Percentiles rank a stretch among this genome's conserved stretches.
These are phyloP conservation scores for Dynastes hyllus DNA, from an alignment of 2,888 invertebrate species.

Conservation along the genomic window DNA sequence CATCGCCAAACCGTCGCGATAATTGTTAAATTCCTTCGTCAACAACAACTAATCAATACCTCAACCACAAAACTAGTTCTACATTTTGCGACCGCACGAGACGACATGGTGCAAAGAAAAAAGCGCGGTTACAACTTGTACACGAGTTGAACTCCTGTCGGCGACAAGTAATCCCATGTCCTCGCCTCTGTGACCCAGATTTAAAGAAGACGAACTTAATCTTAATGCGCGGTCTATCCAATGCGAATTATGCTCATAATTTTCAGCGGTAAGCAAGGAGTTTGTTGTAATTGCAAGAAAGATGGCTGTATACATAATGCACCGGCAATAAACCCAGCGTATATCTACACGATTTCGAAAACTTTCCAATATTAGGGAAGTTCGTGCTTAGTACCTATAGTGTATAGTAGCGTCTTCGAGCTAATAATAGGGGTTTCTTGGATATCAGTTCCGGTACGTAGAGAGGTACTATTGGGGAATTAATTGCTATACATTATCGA, in stretches of 20 bases:
- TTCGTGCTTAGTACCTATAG: no score
- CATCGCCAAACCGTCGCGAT: background rate
- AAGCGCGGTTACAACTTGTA: background rate
- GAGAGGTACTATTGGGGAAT: background rate
- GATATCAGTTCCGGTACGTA: conserved; percentile 16
- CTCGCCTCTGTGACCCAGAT: conserved; percentile 40
- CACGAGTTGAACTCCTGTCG: conserved; percentile 26
- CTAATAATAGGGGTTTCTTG: background rate
- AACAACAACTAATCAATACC: conserved; percentile 16
- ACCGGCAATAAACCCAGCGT: background rate
- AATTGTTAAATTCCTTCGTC: conserved; percentile 12
- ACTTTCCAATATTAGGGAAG: background rate
- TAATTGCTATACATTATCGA: conserved; percentile 3
- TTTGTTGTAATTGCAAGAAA: conserved; percentile 1
- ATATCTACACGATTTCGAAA: background rate
- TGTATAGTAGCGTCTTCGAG: no score
- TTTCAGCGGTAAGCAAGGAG: background rate
- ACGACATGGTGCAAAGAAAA: background rate
- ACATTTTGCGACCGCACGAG: background rate
- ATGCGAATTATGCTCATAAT: conserved; percentile 28
- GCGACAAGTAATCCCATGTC: conserved; percentile 34
- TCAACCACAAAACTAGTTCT: conserved; percentile 4
- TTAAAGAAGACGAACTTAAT: conserved; percentile 10
- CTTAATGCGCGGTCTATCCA: conserved; percentile 19
- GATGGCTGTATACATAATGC: background rate